Evolutionary conservation across 1,140 invertebrate species (phyloP), one percentile per base, ranked within the genome.

Genomic region (Megalonaias nervosa): DNA sequence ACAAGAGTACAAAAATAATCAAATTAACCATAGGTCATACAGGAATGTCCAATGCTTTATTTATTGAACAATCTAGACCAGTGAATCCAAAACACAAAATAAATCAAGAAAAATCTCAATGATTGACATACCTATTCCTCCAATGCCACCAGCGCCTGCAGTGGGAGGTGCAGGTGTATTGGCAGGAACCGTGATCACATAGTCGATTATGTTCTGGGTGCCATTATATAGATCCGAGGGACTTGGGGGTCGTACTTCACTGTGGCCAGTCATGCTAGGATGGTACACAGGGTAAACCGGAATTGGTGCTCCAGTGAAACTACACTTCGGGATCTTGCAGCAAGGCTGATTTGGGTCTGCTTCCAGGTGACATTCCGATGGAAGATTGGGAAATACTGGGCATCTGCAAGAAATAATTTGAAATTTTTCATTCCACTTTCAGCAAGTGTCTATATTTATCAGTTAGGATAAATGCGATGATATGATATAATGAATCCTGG

Each of bases 321-420:
- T 68, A 74, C 84, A 85, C 59, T 77, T 73, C 12, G 84, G 84
- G 38, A 67, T 62, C 76, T 85, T 80, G 74, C 83, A 84, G 71
- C 84, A 85, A n/a, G 75, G 76, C 69, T 85, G 82, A 69, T 73
- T 82, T 48, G 84, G 78, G 26, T 83, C 79, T 21, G 77, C 77
- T 60, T 79, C 69, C 56, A 85, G 77, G 16, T 71, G 73, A 65
- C 84, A 85, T n/a, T 79, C 71, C 1, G 75, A 31, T 57, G 82
- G 80, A 23, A 85, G 72, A 65, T 72, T 77, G 59, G 74, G 68
- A 78, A 81, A 85, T 4, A 67, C 55, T 26, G 82, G 82, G 57
- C 84, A 85, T 61, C 84, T 85, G 61, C 9, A 67, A 67, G 23
- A 62, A 23, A 59, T 4, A 48, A 31, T 64, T 38, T 9, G 0